Base-by-base conservation (phyloP, 2,888 invertebrate species). In the Drosophila pseudotakahashii region DNA sequence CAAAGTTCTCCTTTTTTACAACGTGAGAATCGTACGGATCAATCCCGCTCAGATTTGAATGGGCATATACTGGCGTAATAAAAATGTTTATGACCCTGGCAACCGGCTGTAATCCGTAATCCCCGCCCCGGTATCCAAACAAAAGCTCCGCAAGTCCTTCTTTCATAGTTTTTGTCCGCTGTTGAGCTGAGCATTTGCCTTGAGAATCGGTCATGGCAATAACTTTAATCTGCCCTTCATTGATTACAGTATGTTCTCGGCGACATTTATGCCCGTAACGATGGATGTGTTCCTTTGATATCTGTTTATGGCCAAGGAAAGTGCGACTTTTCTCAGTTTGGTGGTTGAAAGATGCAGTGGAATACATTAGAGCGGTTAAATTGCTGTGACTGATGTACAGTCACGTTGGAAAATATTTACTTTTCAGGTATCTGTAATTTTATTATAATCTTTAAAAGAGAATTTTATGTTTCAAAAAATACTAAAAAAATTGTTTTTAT, bases 1-100 rank as follows among this genome's bases (percentile, higher is more conserved):
- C 53, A 44, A 71, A 72, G 52, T 54, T 69, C 60, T 41, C 26
- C 41, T 36, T 48, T 53, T 73, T 73, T 55, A 73, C 66, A 55
- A 71, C 74, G 71, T 71, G 71, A 71, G 71, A 71, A 73, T 73
- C 71, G 41, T 13, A 34, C n/a, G 64, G 64, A 66, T 66, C 64
- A 68, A 66, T 68, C n/a, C 44, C 68, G 55, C 54, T 41, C 32
- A 30, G 54, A 48, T 66, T 64, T 64, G 36, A 64, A 64, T 64
- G 63, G 63, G 30, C 60, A 39, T 61, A 39, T 37, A 52, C 44
- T 63, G 48, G 23, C 36, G 41, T 50, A 64, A 64, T 66, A 51
- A 64, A 64, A 67, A 55, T 67, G 47, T 67, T 67, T 67, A 67
- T 47, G 45, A 39, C 66, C 55, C 7, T 68, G 64, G 69, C 54